phyloP scores from a whole-genome alignment of 23 tunicate genomes.

The Halocynthia aurantium region DNA sequence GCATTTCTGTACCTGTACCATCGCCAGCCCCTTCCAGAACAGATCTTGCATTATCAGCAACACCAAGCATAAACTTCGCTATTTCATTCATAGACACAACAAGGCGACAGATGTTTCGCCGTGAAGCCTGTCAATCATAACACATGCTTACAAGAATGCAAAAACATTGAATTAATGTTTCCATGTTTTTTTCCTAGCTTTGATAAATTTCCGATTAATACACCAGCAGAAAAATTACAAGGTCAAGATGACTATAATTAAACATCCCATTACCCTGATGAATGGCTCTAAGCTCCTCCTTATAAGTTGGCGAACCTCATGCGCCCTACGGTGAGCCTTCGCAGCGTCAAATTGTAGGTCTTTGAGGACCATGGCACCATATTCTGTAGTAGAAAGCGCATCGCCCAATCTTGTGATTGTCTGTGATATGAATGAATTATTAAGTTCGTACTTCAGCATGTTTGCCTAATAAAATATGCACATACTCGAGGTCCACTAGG shows the following conservation, averaged over 20 bases:
- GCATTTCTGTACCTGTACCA: neutral
- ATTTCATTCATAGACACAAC: conserved; percentile 51
- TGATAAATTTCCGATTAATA: too few relatives aligned
- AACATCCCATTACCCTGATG: conserved; percentile 28
- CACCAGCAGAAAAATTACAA: neutral
- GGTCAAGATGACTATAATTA: neutral
- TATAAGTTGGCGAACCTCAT: conserved; percentile 32
- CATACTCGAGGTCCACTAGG: conserved; percentile 53
- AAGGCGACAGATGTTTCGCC: conserved; percentile 41
- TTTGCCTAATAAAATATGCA: neutral
- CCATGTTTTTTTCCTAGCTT: too few relatives aligned
- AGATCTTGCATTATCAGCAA: conserved; percentile 42
- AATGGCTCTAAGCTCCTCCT: conserved; percentile 30
- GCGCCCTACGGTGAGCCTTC: conserved; percentile 45
- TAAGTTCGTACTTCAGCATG: neutral
- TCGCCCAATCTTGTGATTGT: conserved; percentile 26
- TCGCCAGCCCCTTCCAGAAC: conserved; percentile 42
- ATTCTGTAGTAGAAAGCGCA: conserved; percentile 4
- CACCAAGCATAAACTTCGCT: conserved; percentile 41
- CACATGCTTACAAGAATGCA: too few relatives aligned
- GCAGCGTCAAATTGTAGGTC: conserved; percentile 70
- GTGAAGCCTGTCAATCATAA: conserved; percentile 15
- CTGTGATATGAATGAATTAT: conserved; percentile 4
- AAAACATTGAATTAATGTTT: too few relatives aligned
- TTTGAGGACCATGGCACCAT: conserved; percentile 32